These are phyloP conservation scores for Monodelphis domestica DNA, from an alignment of 2,797 vertebrate genomes.

Conservation along the genomic window DNA sequence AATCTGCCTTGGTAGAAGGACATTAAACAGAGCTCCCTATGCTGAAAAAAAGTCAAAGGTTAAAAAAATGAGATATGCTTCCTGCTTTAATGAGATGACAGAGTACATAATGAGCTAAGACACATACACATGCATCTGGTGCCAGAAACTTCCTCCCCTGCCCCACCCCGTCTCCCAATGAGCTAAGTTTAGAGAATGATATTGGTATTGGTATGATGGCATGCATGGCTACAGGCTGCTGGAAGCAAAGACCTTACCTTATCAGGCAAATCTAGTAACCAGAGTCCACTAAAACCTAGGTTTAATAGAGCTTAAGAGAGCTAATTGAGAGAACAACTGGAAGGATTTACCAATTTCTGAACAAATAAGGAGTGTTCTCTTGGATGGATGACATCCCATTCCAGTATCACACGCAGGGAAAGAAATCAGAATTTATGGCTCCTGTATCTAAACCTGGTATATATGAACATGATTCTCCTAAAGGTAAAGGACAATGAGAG, in stretches of 20 bases:
- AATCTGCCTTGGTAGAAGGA: background rate
- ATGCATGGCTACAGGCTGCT: background rate
- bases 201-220: background rate
- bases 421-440: background rate
- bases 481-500: background rate
- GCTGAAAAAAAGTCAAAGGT: background rate
- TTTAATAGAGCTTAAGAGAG: background rate
- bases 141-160: background rate
- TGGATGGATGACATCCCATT: background rate
- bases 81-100: background rate
- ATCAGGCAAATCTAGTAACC: background rate
- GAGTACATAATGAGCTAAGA: background rate
- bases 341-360: background rate
- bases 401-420: background rate
- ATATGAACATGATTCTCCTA: background rate
- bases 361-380: background rate
- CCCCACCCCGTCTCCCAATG: background rate
- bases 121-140: background rate
- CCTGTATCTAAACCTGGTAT: background rate
- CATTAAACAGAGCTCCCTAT: background rate
- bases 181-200: background rate
- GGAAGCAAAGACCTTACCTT: background rate
- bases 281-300: background rate
- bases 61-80: background rate
- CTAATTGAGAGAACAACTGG: background rate